A percentile compares a stretch with the other conserved stretches of the same genome.
Evolutionary conservation across 2,888 invertebrate genomes (phyloP).

Genomic region (Pachliopta kotzebuea): DNA sequence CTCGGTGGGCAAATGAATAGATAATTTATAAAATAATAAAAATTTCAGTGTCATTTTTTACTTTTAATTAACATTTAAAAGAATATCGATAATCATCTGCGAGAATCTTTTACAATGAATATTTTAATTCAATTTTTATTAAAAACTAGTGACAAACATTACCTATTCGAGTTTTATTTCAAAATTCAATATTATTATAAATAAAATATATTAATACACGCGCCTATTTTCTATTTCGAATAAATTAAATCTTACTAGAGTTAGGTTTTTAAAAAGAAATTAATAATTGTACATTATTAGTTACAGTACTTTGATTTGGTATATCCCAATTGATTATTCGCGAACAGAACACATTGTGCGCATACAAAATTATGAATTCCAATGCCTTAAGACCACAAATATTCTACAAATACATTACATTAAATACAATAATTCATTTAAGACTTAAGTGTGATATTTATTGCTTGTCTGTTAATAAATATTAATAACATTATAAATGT

Average conservation of each 20-base stretch:
- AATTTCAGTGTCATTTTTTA: background rate
- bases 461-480: background rate
- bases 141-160: constrained; percentile 48
- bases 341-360: background rate
- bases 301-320: background rate
- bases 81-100: constrained; percentile 37
- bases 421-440: background rate
- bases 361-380: background rate
- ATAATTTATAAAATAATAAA: constrained; percentile 39
- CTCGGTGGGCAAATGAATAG: constrained; percentile 46
- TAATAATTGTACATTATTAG: background rate
- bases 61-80: constrained; percentile 15
- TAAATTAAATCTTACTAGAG: constrained; percentile 1
- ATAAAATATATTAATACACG: constrained; percentile 1
- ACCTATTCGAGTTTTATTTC: constrained; percentile 65
- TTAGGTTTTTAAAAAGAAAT: background rate
- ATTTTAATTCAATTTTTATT: constrained; percentile 32
- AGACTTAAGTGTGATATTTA: background rate
- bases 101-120: constrained; percentile 50
- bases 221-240: background rate
- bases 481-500: background rate
- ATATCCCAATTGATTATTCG: background rate
- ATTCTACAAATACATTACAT: background rate
- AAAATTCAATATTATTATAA: constrained; percentile 29
- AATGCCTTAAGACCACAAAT: background rate